Evolutionary conservation across 1,140 invertebrate species (phyloP).

Genomic region (roundworm (Caenorhabditis elegans)): DNA sequence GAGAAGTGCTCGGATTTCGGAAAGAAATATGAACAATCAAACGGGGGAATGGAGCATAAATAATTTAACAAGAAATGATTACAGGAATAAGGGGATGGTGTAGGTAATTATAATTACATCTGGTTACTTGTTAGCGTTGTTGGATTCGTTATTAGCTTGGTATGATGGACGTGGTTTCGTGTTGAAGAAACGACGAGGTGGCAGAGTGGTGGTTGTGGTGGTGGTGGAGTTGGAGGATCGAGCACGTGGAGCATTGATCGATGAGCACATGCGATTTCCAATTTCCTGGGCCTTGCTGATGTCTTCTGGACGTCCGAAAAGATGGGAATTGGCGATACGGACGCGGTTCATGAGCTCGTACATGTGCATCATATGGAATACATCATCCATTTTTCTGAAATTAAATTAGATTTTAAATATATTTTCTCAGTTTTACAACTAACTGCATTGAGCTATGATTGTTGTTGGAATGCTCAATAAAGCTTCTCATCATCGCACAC

Average conservation of each 20-base stretch:
- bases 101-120: not conserved
- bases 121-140: too few relatives aligned
- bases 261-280: constrained; percentile 6
- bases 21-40: constrained; percentile 20
- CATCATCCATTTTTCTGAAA: constrained; percentile 10
- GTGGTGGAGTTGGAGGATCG: too few relatives aligned
- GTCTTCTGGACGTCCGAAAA: not conserved
- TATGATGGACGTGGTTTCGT: not conserved
- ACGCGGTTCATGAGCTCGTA: not conserved
- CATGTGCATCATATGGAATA: not conserved
- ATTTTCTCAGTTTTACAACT: not conserved
- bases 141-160: not conserved
- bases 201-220: not conserved
- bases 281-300: not conserved
- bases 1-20: constrained; percentile 4
- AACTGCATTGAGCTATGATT: not conserved
- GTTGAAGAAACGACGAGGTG: not conserved
- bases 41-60: not conserved
- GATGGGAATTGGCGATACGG: not conserved
- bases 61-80: constrained; percentile 6
- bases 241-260: not conserved
- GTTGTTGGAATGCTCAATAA: not conserved
- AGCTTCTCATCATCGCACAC: not conserved
- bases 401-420: too few relatives aligned
- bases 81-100: not conserved